Conservation (phyloP, 2,888 invertebrate genomes). For the Zygaena filipendulae region DNA sequence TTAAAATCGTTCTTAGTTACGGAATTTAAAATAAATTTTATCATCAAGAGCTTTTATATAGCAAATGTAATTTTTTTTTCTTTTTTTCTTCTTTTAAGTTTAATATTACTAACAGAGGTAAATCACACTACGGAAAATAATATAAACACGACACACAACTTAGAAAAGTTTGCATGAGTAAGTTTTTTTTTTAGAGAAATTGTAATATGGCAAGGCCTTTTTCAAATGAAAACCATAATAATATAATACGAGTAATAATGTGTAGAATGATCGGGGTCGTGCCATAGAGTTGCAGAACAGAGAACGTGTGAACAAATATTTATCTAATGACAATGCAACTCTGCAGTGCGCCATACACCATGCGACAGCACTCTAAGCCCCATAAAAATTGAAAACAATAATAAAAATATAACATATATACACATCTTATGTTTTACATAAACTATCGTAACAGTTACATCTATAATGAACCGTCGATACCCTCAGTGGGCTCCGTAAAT, state of each 20-base stretch:
- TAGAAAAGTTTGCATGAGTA: slow-evolving; percentile 48
- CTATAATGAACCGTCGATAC: slow-evolving; percentile 55
- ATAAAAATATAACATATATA: slow-evolving; percentile 61
- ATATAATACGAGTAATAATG: slow-evolving; percentile 19
- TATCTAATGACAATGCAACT: too few species aligned
- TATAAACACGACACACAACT: slow-evolving; percentile 58
- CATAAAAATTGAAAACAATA: slow-evolving; percentile 45
- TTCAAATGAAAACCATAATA: slow-evolving; percentile 46
- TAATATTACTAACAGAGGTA: slow-evolving; percentile 54
- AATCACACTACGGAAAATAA: slow-evolving; percentile 61
- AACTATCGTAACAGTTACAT: slow-evolving; percentile 62
- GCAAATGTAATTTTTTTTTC: slow-evolving; percentile 39
- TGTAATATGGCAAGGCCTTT: slow-evolving; percentile 49
- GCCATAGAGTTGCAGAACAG: too few species aligned
- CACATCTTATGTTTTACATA: slow-evolving; percentile 62
- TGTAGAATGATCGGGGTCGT: too few species aligned
- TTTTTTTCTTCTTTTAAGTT: slow-evolving; percentile 47
- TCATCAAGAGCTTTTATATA: too few species aligned
- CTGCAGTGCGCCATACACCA: too few species aligned
- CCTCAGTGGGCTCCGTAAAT: slow-evolving; percentile 45
- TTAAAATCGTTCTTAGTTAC: too few species aligned
- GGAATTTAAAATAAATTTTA: too few species aligned
- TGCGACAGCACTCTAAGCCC: too few species aligned
- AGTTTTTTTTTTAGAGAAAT: slow-evolving; percentile 40
- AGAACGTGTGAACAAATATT: too few species aligned